phyloP scores from a whole-genome alignment of 2,797 vertebrate species.

The Enteromius mattozi region DNA sequence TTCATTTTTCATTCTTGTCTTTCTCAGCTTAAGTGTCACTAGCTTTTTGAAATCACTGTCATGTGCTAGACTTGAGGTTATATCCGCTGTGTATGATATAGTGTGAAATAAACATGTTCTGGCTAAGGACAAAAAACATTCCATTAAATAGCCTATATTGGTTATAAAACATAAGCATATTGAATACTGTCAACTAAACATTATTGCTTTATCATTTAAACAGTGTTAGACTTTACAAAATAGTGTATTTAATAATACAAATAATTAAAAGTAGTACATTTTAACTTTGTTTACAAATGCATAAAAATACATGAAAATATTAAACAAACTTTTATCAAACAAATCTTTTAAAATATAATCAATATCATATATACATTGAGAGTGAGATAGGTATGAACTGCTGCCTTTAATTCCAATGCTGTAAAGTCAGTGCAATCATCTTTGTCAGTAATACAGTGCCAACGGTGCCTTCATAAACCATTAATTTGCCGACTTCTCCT shows the following conservation, averaged over 20 bases:
- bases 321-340: background rate
- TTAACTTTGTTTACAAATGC: background rate
- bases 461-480: background rate
- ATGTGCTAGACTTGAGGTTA: background rate
- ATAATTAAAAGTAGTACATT: background rate
- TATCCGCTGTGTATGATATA: background rate
- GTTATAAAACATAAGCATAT: background rate
- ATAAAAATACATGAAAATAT: background rate
- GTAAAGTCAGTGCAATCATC: slow-evolving; percentile 26
- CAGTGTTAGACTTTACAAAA: background rate
- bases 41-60: background rate
- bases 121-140: background rate
- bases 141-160: background rate
- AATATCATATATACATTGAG: background rate
- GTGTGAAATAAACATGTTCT: background rate
- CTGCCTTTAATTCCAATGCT: background rate
- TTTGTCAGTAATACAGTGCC: slow-evolving; percentile 17
- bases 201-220: background rate
- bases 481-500: background rate
- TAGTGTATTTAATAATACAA: slow-evolving; percentile 13
- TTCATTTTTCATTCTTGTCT: background rate
- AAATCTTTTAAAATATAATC: background rate
- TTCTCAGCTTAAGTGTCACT: background rate
- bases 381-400: slow-evolving; percentile 1
- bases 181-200: background rate